These are phyloP conservation scores for Myiozetetes cayanensis DNA, from an alignment of 2,113 vertebrate species.

Conservation along the genomic window DNA sequence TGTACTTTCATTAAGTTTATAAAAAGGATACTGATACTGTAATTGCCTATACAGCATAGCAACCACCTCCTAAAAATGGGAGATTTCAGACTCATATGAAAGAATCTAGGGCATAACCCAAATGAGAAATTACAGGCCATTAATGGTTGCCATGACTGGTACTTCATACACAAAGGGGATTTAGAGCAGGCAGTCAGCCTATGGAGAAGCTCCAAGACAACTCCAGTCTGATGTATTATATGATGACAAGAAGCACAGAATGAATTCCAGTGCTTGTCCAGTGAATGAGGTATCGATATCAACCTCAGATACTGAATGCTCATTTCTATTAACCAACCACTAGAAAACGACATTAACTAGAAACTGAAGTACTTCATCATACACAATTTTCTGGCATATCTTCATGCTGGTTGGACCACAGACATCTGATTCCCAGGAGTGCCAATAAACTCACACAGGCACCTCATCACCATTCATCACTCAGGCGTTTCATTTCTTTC, in stretches of 20 bases:
- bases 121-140: background rate
- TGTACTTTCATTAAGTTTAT: background rate
- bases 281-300: background rate
- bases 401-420: background rate
- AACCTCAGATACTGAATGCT: background rate
- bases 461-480: background rate
- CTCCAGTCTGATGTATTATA: background rate
- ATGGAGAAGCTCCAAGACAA: background rate
- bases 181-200: background rate
- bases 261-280: background rate
- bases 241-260: background rate
- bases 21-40: background rate
- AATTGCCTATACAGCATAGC: constrained; percentile 5
- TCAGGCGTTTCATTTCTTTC: background rate
- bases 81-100: background rate
- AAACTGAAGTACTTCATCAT: background rate
- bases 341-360: background rate
- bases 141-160: background rate
- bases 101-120: background rate
- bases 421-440: background rate
- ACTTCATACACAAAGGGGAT: background rate
- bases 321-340: background rate
- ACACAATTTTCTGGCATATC: background rate
- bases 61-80: background rate
- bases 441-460: background rate